phyloP scores from a whole-genome alignment of 2,113 vertebrate genomes.

The Muntiacus muntjak region DNA sequence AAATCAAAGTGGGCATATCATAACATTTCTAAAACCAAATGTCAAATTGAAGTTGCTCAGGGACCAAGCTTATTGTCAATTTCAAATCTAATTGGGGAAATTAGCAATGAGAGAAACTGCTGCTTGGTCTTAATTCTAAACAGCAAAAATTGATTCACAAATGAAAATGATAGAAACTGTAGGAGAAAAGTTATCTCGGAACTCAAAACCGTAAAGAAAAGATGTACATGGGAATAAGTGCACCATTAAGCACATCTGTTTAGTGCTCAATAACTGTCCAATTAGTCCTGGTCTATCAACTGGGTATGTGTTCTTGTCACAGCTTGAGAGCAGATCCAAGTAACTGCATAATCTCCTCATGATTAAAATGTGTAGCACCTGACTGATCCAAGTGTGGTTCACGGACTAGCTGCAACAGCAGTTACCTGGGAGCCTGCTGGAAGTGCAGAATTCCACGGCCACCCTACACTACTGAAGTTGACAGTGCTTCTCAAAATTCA shows the following conservation, averaged over 20 bases:
- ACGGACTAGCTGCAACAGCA: background rate
- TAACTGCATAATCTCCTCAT: background rate
- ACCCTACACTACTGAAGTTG: background rate
- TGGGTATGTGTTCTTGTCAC: background rate
- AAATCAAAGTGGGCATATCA: background rate
- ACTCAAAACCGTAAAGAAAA: slow-evolving; percentile 25
- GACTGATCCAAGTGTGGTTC: background rate
- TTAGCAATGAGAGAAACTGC: background rate
- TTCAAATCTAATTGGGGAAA: background rate
- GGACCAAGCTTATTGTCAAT: background rate
- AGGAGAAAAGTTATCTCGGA: background rate
- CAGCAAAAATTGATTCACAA: background rate
- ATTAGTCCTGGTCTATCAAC: background rate
- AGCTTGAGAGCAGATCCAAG: background rate
- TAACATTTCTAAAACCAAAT: slow-evolving; percentile 38
- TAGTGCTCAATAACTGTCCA: background rate
- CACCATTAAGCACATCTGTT: background rate
- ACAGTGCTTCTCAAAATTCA: background rate
- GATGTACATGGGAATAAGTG: background rate
- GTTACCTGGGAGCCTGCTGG: background rate
- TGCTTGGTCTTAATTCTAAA: background rate
- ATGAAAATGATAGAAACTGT: background rate
- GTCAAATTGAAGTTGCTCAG: background rate
- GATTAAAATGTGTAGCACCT: background rate
- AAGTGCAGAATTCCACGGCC: background rate